phyloP scores from a whole-genome alignment of 2,888 invertebrate species.

The Drosophila prostipennis region DNA sequence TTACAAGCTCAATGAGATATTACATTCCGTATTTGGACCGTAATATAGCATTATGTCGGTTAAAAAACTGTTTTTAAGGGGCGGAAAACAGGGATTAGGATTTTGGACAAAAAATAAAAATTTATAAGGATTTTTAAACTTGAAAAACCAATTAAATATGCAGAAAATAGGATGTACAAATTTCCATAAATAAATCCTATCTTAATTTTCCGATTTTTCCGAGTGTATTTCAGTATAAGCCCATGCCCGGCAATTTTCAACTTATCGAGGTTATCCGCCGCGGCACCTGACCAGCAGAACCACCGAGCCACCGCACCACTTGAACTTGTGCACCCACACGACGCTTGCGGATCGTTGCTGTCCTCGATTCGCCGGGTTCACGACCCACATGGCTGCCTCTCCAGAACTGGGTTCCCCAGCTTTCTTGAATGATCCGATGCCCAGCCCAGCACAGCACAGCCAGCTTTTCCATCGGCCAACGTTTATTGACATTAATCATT shows the following conservation, averaged over 20 bases:
- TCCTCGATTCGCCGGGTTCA: slow-evolving; percentile 70
- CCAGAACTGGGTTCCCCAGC: slow-evolving; percentile 12
- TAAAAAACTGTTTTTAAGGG: no score
- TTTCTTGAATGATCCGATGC: slow-evolving; percentile 37
- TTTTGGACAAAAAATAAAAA: no score
- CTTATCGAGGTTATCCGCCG: slow-evolving; percentile 49
- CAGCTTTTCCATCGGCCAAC: slow-evolving; percentile 42
- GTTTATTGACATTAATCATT: slow-evolving; percentile 79
- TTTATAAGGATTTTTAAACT: no score
- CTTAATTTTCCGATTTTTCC: neutral
- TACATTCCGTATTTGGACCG: no score
- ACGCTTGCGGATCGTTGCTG: slow-evolving; percentile 58
- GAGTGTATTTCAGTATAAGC: neutral
- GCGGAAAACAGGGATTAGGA: no score
- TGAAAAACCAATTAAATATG: no score
- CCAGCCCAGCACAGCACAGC: slow-evolving; percentile 11
- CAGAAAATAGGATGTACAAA: no score
- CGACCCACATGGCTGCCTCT: slow-evolving; percentile 62
- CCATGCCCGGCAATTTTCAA: slow-evolving; percentile 42
- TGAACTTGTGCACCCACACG: slow-evolving; percentile 71
- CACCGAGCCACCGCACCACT: slow-evolving; percentile 44
- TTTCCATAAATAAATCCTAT: no score
- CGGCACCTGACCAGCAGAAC: slow-evolving; percentile 35
- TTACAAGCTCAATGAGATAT: no score
- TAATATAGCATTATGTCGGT: no score